phyloP scores from a whole-genome alignment of 2,888 invertebrate genomes.

The Tubulanus polymorphus region DNA sequence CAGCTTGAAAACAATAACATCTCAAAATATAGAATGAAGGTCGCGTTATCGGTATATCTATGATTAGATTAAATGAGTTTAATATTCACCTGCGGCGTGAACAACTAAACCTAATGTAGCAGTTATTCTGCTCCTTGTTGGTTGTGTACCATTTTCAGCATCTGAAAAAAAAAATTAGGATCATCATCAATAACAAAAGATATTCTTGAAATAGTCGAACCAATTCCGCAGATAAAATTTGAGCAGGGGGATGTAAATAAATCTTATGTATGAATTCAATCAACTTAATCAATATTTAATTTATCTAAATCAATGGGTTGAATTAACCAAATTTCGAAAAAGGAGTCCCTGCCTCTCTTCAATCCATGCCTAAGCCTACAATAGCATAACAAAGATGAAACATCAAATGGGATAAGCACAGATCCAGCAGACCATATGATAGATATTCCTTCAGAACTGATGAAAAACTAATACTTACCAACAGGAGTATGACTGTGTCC shows the following conservation, averaged over 20 bases:
- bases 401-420: background rate
- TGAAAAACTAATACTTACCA: slow-evolving; percentile 19
- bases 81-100: slow-evolving; percentile 85
- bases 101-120: slow-evolving; percentile 96
- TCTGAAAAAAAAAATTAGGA: slow-evolving; percentile 48
- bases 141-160: slow-evolving; percentile 45
- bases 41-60: background rate
- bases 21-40: background rate
- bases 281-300: no score
- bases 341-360: no score
- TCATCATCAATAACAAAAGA: no score
- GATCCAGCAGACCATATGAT: background rate
- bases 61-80: no score
- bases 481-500: slow-evolving; percentile 28
- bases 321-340: no score
- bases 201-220: no score
- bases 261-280: no score
- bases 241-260: no score
- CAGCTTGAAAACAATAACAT: slow-evolving; percentile 64
- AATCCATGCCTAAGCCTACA: background rate
- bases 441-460: background rate
- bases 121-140: slow-evolving; percentile 63
- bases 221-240: no score
- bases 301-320: no score
- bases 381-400: background rate